phyloP scores from a whole-genome alignment of 2,797 vertebrate species.

The Paramormyrops hopkinsi region DNA sequence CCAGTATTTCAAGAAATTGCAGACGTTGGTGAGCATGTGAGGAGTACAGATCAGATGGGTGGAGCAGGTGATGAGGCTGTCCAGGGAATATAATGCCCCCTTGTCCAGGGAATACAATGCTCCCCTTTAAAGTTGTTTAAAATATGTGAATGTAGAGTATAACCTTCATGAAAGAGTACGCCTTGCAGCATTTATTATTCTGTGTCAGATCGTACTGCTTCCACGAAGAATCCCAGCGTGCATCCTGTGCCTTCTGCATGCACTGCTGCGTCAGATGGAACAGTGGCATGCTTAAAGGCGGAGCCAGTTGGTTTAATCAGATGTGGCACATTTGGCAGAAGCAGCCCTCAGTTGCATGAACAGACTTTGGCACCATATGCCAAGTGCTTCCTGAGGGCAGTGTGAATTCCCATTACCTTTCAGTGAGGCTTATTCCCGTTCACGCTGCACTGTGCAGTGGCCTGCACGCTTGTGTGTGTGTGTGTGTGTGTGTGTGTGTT shows the following conservation, averaged over 20 bases:
- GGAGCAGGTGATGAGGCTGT: background rate
- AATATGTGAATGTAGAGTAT: background rate
- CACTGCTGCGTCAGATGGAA: background rate
- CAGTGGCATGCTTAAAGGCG: background rate
- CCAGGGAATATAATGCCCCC: background rate
- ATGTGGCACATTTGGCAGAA: constrained; percentile 22
- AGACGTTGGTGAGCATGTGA: background rate
- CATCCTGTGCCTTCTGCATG: background rate
- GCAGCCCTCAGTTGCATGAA: background rate
- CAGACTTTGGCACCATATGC: constrained; percentile 18
- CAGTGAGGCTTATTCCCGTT: background rate
- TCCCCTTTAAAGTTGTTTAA: background rate
- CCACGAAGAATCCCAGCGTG: background rate
- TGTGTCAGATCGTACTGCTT: background rate
- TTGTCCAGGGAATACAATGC: background rate
- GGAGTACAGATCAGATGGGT: background rate
- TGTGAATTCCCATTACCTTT: constrained; percentile 14
- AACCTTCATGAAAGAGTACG: constrained; percentile 7
- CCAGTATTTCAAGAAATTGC: background rate
- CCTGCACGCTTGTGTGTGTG: background rate
- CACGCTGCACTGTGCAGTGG: background rate
- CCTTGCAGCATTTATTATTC: background rate
- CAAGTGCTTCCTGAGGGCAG: constrained; percentile 7
- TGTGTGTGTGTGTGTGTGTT: background rate
- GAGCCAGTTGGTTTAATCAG: constrained; percentile 14